Percentiles rank a stretch among this genome's conserved stretches.
phyloP scores from a whole-genome alignment of 2,113 vertebrate genomes.

The Empidonax alnorum region DNA sequence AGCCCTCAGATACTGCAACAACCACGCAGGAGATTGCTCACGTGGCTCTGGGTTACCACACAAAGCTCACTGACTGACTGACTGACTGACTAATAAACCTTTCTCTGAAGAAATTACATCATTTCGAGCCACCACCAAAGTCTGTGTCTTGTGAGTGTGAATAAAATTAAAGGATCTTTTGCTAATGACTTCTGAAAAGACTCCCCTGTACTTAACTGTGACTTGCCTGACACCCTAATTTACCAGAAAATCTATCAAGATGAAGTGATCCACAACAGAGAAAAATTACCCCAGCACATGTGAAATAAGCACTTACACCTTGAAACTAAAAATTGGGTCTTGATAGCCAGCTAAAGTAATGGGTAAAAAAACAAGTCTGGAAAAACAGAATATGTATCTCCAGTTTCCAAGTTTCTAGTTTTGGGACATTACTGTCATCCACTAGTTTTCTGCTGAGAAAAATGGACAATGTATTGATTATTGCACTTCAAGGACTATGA shows the following conservation, averaged over 20 bases:
- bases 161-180: background rate
- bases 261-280: background rate
- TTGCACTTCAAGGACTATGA: background rate
- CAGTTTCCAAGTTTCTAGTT: background rate
- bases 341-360: background rate
- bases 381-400: background rate
- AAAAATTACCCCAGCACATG: background rate
- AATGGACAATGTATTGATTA: background rate
- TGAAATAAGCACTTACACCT: background rate
- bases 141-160: background rate
- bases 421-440: background rate
- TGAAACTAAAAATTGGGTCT: background rate
- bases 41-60: background rate
- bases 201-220: conserved; percentile 22
- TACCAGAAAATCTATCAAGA: background rate
- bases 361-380: background rate
- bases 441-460: background rate
- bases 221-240: conserved; percentile 22
- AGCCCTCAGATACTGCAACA: background rate
- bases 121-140: background rate
- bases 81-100: background rate
- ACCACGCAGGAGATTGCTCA: background rate
- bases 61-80: background rate
- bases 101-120: background rate
- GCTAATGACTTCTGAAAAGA: background rate